Evolutionary conservation across 2,113 vertebrate species (phyloP).

Genomic region (Paramisgurnus dabryanus): DNA sequence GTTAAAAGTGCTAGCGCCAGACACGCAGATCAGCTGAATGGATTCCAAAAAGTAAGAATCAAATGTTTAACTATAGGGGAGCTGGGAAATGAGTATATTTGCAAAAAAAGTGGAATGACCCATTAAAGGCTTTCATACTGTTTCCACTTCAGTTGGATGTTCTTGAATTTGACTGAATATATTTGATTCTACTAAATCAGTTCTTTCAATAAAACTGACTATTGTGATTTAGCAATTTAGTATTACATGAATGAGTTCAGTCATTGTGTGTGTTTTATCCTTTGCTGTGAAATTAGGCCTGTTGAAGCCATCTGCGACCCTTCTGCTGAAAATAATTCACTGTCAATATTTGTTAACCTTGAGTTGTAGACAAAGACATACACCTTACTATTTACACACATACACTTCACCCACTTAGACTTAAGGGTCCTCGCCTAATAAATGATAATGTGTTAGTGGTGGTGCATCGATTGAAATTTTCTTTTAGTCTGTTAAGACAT

Average conservation of each 20-base stretch:
- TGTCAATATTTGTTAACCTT: slow-evolving; percentile 77
- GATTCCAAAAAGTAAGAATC: too few species aligned
- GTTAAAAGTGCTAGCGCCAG: too few species aligned
- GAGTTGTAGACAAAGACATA: slow-evolving; percentile 36
- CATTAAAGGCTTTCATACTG: neutral
- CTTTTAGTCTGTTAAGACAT: too few species aligned
- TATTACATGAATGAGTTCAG: neutral
- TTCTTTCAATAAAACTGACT: neutral
- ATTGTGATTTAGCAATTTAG: neutral
- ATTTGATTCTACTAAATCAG: neutral
- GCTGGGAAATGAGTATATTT: too few species aligned
- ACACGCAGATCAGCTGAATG: too few species aligned
- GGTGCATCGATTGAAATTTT: too few species aligned
- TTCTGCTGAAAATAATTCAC: slow-evolving; percentile 71
- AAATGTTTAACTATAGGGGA: too few species aligned
- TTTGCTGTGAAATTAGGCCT: slow-evolving; percentile 63
- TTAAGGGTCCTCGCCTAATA: too few species aligned
- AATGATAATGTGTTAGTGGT: too few species aligned
- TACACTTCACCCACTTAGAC: neutral
- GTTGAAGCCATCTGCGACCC: slow-evolving; percentile 70
- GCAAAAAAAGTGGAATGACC: too few species aligned
- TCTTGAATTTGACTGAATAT: neutral
- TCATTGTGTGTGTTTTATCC: slow-evolving; percentile 9
- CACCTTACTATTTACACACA: neutral
- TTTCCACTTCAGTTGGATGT: neutral